A percentile compares a stretch with the other conserved stretches of the same genome.
Evolutionary conservation across 2,113 vertebrate genomes (phyloP).

Genomic region (Numida meleagris): DNA sequence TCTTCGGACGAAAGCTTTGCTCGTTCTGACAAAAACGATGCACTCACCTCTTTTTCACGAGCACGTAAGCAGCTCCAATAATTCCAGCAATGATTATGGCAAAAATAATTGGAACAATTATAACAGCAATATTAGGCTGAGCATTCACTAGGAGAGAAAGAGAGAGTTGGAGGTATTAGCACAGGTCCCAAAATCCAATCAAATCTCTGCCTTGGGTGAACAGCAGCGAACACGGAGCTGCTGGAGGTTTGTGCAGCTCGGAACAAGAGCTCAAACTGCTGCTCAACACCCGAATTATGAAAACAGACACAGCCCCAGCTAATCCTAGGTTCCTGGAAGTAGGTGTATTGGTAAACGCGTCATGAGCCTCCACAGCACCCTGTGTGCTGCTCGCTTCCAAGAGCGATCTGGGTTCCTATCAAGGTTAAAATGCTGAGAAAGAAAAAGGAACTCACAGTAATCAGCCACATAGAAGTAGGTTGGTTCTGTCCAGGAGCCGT

Average conservation of each 20-base stretch:
- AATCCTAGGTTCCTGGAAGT: background rate
- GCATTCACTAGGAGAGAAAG: conserved; percentile 77
- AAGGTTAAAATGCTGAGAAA: background rate
- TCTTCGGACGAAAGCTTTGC: background rate
- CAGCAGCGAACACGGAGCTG: background rate
- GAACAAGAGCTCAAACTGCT: background rate
- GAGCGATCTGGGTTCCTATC: background rate
- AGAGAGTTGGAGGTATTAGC: background rate
- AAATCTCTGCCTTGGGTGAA: background rate
- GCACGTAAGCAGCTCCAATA: conserved; percentile 81
- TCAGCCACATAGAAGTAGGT: conserved; percentile 89
- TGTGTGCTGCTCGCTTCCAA: background rate
- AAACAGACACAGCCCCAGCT: background rate
- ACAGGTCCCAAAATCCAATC: background rate
- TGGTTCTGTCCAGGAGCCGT: conserved; percentile 92
- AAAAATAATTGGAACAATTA: conserved; percentile 88
- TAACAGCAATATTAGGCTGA: conserved; percentile 83
- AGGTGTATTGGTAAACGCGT: background rate
- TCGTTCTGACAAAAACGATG: background rate
- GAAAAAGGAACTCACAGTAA: conserved; percentile 78
- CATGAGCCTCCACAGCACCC: background rate
- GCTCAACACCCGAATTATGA: background rate
- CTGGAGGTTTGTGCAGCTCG: no score
- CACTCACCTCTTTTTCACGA: conserved; percentile 90
- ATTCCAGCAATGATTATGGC: conserved; percentile 84